A percentile compares a stretch with the other conserved stretches of the same genome.
Conservation (phyloP, 2,888 invertebrate species). For the Ormyrus rosae region DNA sequence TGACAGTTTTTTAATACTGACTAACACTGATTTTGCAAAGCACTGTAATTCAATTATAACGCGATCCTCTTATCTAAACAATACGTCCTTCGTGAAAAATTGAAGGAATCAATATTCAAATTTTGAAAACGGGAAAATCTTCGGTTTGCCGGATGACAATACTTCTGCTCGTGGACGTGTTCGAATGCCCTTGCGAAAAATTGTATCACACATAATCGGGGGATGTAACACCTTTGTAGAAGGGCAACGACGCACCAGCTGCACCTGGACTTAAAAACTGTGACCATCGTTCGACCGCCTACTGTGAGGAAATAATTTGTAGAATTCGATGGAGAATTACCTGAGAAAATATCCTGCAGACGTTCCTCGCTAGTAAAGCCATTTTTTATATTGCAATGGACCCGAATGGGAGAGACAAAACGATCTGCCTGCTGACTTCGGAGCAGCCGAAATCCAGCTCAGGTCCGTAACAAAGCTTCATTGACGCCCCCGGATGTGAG, state of each 20-base stretch:
- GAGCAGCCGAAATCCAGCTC: conserved; percentile 51
- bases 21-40: neutral
- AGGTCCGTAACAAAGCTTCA: conserved; percentile 1
- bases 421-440: conserved; percentile 20
- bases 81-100: no score
- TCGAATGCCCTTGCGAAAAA: conserved; percentile 37
- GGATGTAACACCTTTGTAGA: neutral
- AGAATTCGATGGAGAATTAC: conserved; percentile 59
- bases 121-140: neutral
- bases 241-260: neutral
- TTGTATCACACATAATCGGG: neutral
- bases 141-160: neutral
- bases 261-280: neutral
- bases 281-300: neutral
- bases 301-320: neutral
- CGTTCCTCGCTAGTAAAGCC: conserved; percentile 70
- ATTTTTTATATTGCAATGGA: conserved; percentile 60
- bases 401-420: conserved; percentile 19
- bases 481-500: no score
- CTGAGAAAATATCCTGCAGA: conserved; percentile 69
- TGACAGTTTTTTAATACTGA: neutral
- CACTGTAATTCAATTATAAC: conserved; percentile 3
- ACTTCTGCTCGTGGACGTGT: neutral
- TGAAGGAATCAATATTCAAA: no score
- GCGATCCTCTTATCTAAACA: neutral